Percentiles rank a stretch among this genome's conserved stretches.
These are phyloP conservation scores for Myopa testacea DNA, from an alignment of 2,888 invertebrate species.

Conservation along the genomic window DNA sequence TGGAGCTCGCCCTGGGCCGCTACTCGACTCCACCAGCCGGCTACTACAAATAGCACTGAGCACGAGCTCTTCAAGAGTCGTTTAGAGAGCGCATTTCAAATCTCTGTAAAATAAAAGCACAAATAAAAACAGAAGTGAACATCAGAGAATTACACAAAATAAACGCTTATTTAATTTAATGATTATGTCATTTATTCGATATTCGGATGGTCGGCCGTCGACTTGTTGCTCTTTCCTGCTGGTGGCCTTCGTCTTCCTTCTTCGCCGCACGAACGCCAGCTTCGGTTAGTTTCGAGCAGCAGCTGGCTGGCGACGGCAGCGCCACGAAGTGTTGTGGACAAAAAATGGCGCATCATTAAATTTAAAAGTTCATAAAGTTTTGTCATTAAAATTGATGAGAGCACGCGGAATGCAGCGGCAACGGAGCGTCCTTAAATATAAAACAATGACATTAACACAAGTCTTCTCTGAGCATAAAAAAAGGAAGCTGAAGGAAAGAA, in stretches of 20 bases:
- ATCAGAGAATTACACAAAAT: background rate
- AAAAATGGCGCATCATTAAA: constrained; percentile 53
- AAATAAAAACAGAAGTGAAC: background rate
- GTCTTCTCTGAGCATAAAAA: background rate
- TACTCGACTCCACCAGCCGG: constrained; percentile 61
- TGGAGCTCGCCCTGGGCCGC: constrained; percentile 78
- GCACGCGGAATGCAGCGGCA: constrained; percentile 40
- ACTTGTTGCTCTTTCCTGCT: no score
- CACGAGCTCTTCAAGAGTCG: background rate
- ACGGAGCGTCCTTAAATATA: background rate
- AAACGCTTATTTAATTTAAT: constrained; percentile 7
- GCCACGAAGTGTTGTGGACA: background rate
- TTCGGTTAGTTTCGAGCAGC: background rate
- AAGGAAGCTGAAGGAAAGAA: background rate
- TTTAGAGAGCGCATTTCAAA: background rate
- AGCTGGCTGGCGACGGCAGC: background rate
- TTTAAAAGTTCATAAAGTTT: constrained; percentile 54
- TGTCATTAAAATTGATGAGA: constrained; percentile 56
- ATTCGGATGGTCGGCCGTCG: no score
- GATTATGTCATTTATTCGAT: background rate
- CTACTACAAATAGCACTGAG: constrained; percentile 49
- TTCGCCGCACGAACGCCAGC: background rate
- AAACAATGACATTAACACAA: background rate
- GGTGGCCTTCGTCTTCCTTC: no score
- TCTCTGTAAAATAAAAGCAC: background rate